Conservation (phyloP, 2,888 invertebrate genomes). For the Asteroscopus sphinx region DNA sequence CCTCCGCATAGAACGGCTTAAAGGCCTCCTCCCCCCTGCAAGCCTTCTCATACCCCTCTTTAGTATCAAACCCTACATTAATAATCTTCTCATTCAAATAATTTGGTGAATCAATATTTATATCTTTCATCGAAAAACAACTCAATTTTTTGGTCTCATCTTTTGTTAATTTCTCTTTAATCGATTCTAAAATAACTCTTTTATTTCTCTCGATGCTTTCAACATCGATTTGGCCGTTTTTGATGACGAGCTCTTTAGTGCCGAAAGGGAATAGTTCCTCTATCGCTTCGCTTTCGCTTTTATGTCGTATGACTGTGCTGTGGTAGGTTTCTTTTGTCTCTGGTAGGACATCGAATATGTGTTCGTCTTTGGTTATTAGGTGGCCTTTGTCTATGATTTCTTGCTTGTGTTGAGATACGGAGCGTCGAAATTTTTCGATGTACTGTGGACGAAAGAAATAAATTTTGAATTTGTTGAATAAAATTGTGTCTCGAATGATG, state of each 20-base stretch:
- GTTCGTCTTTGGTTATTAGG: conserved; percentile 67
- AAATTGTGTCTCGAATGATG: too few species aligned
- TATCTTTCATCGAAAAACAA: conserved; percentile 86
- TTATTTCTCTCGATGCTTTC: conserved; percentile 82
- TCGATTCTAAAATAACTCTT: conserved; percentile 67
- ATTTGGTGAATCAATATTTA: conserved; percentile 76
- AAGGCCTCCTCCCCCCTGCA: conserved; percentile 61
- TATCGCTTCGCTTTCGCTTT: conserved; percentile 34
- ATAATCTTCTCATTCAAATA: conserved; percentile 78
- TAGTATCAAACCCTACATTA: conserved; percentile 80
- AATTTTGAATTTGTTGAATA: too few species aligned
- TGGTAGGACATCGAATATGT: conserved; percentile 72
- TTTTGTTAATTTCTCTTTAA: conserved; percentile 65
- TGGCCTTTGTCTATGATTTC: conserved; percentile 72
- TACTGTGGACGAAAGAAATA: conserved; percentile 65
- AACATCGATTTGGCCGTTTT: conserved; percentile 73
- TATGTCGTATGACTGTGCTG: conserved; percentile 29
- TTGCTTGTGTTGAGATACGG: conserved; percentile 73
- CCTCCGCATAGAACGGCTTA: conserved; percentile 75
- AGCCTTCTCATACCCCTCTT: conserved; percentile 71
- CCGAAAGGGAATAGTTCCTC: conserved; percentile 77
- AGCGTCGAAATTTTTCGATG: conserved; percentile 73
- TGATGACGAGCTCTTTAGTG: conserved; percentile 56
- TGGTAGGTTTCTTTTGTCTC: conserved; percentile 58
- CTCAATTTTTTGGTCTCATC: conserved; percentile 75